Conservation (phyloP, 1,140 invertebrate genomes). For the Manduca sexta region DNA sequence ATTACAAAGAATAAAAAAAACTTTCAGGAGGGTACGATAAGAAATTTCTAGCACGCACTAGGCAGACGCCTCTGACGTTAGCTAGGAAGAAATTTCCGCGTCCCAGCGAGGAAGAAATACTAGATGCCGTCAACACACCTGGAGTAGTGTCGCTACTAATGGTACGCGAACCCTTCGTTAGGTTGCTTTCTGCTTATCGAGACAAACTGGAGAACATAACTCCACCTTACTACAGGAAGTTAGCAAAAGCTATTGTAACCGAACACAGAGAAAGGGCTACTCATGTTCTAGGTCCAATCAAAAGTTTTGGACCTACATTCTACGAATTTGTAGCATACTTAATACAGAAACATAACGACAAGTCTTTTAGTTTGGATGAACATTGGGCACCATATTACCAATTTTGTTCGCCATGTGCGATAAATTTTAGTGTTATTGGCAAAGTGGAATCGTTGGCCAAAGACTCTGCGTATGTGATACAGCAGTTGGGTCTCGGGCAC, state of each 20-base stretch:
- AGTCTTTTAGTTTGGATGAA: slow-evolving; percentile 73
- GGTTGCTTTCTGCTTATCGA: slow-evolving; percentile 90
- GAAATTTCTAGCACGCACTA: slow-evolving; percentile 73
- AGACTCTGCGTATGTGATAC: slow-evolving; percentile 80
- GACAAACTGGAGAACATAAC: slow-evolving; percentile 88
- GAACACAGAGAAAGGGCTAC: slow-evolving; percentile 66
- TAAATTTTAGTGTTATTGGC: slow-evolving; percentile 77
- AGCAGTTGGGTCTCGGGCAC: slow-evolving; percentile 74
- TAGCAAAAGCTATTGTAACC: slow-evolving; percentile 78
- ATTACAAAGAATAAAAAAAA: too few species aligned
- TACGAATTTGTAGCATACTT: slow-evolving; percentile 81
- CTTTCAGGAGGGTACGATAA: slow-evolving; percentile 75
- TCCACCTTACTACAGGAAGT: slow-evolving; percentile 81
- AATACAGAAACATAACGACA: slow-evolving; percentile 63
- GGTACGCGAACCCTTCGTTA: slow-evolving; percentile 92
- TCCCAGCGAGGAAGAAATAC: slow-evolving; percentile 73
- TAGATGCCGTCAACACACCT: slow-evolving; percentile 65
- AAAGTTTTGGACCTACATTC: slow-evolving; percentile 77
- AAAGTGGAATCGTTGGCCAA: slow-evolving; percentile 81
- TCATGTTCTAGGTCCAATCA: slow-evolving; percentile 51
- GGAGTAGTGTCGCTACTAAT: slow-evolving; percentile 83
- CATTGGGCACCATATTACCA: slow-evolving; percentile 84
- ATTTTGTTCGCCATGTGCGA: slow-evolving; percentile 83
- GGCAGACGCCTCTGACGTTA: slow-evolving; percentile 74
- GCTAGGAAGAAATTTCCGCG: slow-evolving; percentile 76